These are phyloP conservation scores for Microplitis mediator DNA, from an alignment of 1,140 invertebrate genomes.

Conservation along the genomic window DNA sequence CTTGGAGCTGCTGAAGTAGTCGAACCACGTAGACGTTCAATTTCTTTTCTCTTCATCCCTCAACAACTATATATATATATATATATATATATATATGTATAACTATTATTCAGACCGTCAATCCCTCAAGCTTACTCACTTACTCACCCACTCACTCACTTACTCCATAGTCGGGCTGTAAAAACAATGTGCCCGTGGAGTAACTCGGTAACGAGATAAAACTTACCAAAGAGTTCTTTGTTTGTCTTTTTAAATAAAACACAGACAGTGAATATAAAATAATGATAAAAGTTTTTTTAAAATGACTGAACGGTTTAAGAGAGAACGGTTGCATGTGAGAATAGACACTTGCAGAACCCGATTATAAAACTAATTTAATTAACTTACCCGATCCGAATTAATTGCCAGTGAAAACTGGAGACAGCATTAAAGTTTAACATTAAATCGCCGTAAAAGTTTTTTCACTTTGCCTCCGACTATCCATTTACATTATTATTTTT, in stretches of 20 bases:
- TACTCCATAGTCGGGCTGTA: not conserved
- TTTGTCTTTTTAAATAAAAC: slow-evolving; percentile 6
- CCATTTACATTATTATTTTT: too few relatives aligned
- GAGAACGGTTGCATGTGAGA: not conserved
- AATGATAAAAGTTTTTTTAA: not conserved
- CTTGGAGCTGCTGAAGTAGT: not conserved
- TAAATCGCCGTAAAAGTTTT: too few relatives aligned
- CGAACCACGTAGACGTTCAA: not conserved
- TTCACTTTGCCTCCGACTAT: too few relatives aligned
- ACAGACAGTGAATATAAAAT: not conserved
- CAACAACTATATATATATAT: too few relatives aligned
- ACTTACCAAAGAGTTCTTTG: slow-evolving; percentile 10
- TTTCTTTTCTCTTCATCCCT: not conserved
- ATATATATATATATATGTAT: too few relatives aligned
- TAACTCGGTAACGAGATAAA: slow-evolving; percentile 19
- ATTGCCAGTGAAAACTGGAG: not conserved
- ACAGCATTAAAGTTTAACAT: not conserved
- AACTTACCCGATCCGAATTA: not conserved
- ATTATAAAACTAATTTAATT: slow-evolving; percentile 18
- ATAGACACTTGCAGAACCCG: not conserved
- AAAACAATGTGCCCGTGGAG: slow-evolving; percentile 3
- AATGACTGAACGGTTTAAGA: not conserved
- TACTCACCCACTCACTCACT: not conserved
- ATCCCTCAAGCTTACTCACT: too few relatives aligned
- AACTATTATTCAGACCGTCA: too few relatives aligned